Base-by-base conservation (phyloP, 2,888 invertebrate genomes). In the Peribatodes rhomboidaria region DNA sequence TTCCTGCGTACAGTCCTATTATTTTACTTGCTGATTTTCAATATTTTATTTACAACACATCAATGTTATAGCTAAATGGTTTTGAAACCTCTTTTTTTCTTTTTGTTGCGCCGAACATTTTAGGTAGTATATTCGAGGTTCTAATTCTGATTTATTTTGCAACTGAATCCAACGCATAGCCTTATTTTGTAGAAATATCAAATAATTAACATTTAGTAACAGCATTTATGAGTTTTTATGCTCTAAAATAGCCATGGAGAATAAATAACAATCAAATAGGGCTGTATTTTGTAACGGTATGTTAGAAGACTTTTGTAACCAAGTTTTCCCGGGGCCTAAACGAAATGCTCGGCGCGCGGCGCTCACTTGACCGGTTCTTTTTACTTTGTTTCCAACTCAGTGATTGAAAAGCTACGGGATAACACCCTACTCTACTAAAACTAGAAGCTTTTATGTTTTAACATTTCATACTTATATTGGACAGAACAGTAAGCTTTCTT, bases 311-410 rank as follows among this genome's bases (percentile, higher is more conserved):
- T 68, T 67, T 63, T 54, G 60, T 69, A 69, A 73, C 68, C 68
- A 31, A 68, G 70, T 74, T 70, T 68, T 66, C 62, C 60, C 53
- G 16, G 41, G 56, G 62, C 61, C 63, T 63, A 67, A 65, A 66
- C 62, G 65, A 61, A 61, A 54, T 44, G 62, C 60, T 72, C 61
- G 44, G 27, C 67, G 68, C 65, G 59, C 67, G 33, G 55, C 67
- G 62, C 46, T 66, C 66, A 66, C 68, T 67, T 70, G 64, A 59
- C 69, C 63, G 65, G 65, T 50, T 65, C 65, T 64, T 67, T 72
- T 69, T 67, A 62, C 67, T 72, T 67, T 68, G 67, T 68, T 69
- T 66, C 35, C 61, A 63, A 69, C 62, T 64, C 61, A 42, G 63
- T 61, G 70, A 70, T 70, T 69, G 67, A 69, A 70, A 67, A 67